Conservation (phyloP, 2,113 vertebrate genomes). For the Xenopus borealis region DNA sequence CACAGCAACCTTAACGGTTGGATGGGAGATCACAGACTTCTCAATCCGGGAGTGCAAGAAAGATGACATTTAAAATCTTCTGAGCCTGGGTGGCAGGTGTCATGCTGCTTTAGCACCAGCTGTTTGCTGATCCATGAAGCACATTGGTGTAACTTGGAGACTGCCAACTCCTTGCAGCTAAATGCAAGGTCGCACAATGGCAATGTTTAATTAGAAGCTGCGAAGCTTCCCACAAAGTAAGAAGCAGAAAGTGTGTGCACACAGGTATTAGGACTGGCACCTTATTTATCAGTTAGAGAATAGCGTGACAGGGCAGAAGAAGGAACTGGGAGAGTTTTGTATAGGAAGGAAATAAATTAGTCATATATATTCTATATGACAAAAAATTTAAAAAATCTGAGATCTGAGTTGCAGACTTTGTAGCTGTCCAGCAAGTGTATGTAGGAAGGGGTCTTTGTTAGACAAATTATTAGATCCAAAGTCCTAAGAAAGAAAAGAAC, state of each 20-base stretch:
- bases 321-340: too few species aligned
- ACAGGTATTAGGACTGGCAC: too few species aligned
- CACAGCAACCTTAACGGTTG: background rate
- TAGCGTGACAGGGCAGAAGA: too few species aligned
- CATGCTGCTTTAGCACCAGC: conserved; percentile 14
- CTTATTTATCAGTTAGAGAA: too few species aligned
- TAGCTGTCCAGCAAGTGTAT: too few species aligned
- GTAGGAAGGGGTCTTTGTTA: too few species aligned
- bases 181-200: conserved; percentile 41
- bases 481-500: background rate
- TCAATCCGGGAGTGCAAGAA: background rate
- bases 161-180: conserved; percentile 44
- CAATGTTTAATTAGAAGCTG: conserved; percentile 55
- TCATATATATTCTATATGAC: too few species aligned
- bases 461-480: too few species aligned
- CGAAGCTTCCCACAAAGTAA: conserved; percentile 13
- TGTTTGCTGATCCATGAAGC: conserved; percentile 36
- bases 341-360: too few species aligned
- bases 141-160: conserved; percentile 40
- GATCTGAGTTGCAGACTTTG: too few species aligned
- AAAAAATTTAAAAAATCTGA: too few species aligned
- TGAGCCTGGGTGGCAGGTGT: conserved; percentile 7
- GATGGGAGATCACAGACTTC: background rate
- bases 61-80: conserved; percentile 21
- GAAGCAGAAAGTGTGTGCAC: too few species aligned